Conservation (phyloP, 2,113 vertebrate genomes). For the Cynocephalus volans region DNA sequence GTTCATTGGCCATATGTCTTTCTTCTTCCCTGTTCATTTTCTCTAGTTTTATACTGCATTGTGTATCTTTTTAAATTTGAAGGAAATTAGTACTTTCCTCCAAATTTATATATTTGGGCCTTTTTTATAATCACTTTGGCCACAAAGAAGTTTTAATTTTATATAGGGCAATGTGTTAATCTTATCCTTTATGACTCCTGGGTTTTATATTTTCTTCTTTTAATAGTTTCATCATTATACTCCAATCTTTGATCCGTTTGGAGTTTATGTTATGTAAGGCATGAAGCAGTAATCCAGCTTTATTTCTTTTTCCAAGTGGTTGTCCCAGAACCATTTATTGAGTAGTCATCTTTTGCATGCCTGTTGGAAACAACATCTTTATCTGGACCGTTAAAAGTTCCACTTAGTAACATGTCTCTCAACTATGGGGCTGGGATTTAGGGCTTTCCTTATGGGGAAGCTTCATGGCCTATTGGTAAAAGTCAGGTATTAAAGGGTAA, state of each 20-base stretch:
- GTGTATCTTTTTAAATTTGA: conserved; percentile 23
- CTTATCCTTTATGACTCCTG: background rate
- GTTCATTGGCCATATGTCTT: background rate
- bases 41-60: background rate
- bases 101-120: background rate
- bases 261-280: background rate
- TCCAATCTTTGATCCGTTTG: background rate
- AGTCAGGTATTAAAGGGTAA: background rate
- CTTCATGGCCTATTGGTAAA: background rate
- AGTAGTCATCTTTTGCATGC: background rate
- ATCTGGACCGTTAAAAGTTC: background rate
- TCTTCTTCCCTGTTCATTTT: background rate
- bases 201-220: conserved; percentile 40
- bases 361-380: background rate
- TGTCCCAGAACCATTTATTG: background rate
- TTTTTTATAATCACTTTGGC: conserved; percentile 9
- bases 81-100: background rate
- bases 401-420: background rate
- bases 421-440: background rate
- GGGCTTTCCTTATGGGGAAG: background rate
- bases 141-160: conserved; percentile 41
- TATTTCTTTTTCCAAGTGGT: background rate
- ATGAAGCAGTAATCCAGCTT: background rate
- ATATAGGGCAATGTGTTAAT: background rate
- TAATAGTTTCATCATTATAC: background rate